A percentile compares a stretch with the other conserved stretches of the same genome.
These are phyloP conservation scores for Cisticola juncidis DNA, from an alignment of 2,113 vertebrate species.

Conservation along the genomic window DNA sequence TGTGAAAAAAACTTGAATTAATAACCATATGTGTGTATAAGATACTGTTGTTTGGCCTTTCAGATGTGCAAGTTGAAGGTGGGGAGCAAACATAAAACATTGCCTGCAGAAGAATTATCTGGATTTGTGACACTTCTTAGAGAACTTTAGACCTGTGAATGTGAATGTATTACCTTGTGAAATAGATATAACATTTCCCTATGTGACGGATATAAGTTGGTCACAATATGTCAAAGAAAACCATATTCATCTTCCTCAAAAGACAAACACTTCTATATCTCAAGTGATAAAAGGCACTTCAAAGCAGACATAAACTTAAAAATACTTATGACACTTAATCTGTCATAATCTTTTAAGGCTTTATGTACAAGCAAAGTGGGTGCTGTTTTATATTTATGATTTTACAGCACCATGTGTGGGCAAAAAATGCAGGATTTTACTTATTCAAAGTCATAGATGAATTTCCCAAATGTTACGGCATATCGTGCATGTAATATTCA, in stretches of 20 bases:
- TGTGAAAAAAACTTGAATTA: background rate
- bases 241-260: background rate
- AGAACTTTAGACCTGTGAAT: background rate
- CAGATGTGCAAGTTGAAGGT: background rate
- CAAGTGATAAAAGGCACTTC: background rate
- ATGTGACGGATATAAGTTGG: background rate
- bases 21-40: background rate
- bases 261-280: background rate
- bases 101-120: background rate
- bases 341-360: constrained; percentile 32
- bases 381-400: background rate
- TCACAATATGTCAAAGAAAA: background rate
- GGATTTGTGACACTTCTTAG: background rate
- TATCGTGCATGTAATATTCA: background rate
- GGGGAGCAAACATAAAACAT: background rate
- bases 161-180: background rate
- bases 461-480: background rate
- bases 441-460: background rate
- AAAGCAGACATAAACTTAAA: background rate
- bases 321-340: background rate
- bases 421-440: background rate
- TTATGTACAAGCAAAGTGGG: background rate
- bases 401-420: background rate
- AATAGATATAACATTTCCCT: background rate
- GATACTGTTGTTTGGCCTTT: background rate